These are phyloP conservation scores for Idaea straminata DNA, from an alignment of 2,888 invertebrate species.

Conservation along the genomic window DNA sequence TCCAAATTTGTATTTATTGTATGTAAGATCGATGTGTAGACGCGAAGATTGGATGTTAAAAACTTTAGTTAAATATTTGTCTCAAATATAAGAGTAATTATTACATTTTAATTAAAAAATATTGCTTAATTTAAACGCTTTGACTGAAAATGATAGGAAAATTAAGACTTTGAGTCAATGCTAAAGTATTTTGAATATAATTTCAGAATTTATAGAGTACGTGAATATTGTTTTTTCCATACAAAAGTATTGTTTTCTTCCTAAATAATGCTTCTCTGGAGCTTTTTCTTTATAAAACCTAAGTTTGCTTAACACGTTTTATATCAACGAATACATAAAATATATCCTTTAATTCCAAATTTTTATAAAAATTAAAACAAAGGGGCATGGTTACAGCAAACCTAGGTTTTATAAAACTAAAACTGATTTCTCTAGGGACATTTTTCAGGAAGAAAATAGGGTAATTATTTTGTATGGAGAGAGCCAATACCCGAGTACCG, in stretches of 20 bases:
- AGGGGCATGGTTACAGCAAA: not conserved
- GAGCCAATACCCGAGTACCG: not conserved
- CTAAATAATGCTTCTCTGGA: no score
- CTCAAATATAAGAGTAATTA: constrained; percentile 2
- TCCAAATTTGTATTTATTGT: not conserved
- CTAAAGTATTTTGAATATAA: constrained; percentile 17
- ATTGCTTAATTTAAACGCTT: constrained; percentile 11
- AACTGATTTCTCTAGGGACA: no score
- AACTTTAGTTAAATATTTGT: not conserved
- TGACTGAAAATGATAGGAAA: constrained; percentile 12
- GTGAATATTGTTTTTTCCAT: no score
- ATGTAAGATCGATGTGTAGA: not conserved
- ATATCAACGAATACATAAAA: not conserved
- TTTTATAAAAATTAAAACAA: not conserved
- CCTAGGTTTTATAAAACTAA: not conserved
- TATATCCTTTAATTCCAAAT: not conserved
- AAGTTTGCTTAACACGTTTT: constrained; percentile 25
- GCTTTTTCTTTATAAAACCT: constrained; percentile 1
- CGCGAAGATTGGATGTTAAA: constrained; percentile 10
- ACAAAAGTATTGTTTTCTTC: no score
- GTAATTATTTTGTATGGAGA: not conserved
- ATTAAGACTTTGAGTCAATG: constrained; percentile 21
- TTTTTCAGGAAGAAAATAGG: not conserved
- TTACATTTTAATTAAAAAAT: constrained; percentile 12
- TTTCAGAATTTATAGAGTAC: no score